A percentile compares a stretch with the other conserved stretches of the same genome.
These are phyloP conservation scores for Keiferia lycopersicella DNA, from an alignment of 2,888 invertebrate species.

Conservation along the genomic window DNA sequence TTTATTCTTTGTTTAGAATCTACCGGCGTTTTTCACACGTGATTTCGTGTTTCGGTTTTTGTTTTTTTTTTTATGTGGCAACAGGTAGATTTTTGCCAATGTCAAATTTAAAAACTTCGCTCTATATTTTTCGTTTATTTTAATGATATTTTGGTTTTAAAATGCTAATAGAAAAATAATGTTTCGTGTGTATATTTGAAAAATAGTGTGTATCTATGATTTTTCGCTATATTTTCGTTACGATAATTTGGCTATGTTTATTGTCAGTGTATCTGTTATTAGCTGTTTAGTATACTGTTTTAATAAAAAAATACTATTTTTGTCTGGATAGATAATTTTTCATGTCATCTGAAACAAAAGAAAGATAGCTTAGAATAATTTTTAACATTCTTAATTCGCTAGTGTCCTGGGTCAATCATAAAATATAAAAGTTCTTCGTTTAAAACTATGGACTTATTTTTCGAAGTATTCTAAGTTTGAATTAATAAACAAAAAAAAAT, in stretches of 20 bases:
- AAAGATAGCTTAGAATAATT: constrained; percentile 27
- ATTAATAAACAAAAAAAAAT: too few relatives aligned
- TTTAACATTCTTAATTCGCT: too few relatives aligned
- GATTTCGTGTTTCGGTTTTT: background rate
- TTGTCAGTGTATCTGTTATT: constrained; percentile 46
- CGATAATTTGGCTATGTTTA: constrained; percentile 50
- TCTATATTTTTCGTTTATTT: background rate
- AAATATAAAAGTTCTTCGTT: too few relatives aligned
- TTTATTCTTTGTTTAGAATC: background rate
- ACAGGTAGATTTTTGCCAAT: background rate
- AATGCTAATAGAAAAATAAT: constrained; percentile 22
- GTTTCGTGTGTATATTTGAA: constrained; percentile 26
- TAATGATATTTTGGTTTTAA: constrained; percentile 10
- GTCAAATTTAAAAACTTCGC: background rate
- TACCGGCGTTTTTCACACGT: background rate
- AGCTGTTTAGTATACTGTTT: constrained; percentile 24
- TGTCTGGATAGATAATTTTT: constrained; percentile 33
- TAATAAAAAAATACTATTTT: constrained; percentile 26
- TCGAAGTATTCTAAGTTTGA: too few relatives aligned
- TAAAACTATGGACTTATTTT: too few relatives aligned
- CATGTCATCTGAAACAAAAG: constrained; percentile 66
- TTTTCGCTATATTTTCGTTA: constrained; percentile 32
- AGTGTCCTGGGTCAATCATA: too few relatives aligned
- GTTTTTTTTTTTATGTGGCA: background rate
- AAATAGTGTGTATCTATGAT: constrained; percentile 26